phyloP scores from a whole-genome alignment of 2,797 vertebrate genomes.

The Valencia hispanica region DNA sequence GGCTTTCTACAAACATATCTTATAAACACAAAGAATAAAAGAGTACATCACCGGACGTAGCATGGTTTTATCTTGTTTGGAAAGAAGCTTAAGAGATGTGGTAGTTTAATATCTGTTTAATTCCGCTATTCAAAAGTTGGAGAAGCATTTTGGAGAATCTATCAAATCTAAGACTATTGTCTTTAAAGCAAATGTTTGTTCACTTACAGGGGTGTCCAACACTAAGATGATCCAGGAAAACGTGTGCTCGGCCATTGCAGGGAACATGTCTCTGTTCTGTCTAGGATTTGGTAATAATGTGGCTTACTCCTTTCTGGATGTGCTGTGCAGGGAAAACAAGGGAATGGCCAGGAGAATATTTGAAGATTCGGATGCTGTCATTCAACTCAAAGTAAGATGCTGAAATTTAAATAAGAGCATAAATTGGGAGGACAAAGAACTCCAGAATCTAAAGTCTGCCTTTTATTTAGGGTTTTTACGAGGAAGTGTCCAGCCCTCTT shows the following conservation, averaged over 20 bases:
- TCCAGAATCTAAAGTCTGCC: neutral
- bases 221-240: constrained; percentile 78
- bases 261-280: constrained; percentile 85
- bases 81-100: neutral
- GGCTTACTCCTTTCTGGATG: constrained; percentile 87
- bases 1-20: neutral
- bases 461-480: constrained; percentile 86
- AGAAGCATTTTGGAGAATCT: neutral
- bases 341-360: constrained; percentile 90
- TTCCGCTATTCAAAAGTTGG: neutral
- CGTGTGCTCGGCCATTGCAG: constrained; percentile 67
- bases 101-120: neutral
- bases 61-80: neutral
- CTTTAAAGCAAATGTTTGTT: neutral
- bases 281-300: constrained; percentile 91
- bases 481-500: constrained; percentile 87
- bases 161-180: neutral
- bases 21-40: neutral
- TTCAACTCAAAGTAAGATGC: constrained; percentile 89
- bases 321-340: constrained; percentile 85
- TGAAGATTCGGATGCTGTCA: constrained; percentile 85
- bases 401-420: neutral
- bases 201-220: constrained; percentile 33
- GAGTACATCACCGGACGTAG: neutral
- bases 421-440: neutral